Conservation (phyloP, 2,113 vertebrate genomes). For the Hippocampus mohnikei region DNA sequence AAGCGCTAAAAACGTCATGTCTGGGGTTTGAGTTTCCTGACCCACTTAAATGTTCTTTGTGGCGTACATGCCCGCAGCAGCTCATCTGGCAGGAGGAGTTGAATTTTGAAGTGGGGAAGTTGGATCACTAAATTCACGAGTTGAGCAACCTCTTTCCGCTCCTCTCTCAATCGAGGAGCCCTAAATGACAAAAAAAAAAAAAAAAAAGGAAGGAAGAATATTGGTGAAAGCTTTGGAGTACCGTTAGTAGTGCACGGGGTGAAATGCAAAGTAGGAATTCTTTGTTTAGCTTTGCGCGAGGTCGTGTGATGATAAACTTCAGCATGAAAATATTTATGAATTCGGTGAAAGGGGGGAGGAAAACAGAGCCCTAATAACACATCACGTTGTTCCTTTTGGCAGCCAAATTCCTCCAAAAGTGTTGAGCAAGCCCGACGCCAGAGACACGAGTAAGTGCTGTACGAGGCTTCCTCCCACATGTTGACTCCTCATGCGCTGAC, state of each 20-base stretch:
- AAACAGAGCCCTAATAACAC: constrained; percentile 44
- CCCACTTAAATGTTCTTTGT: constrained; percentile 54
- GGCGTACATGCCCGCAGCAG: constrained; percentile 44
- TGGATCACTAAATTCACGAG: constrained; percentile 37
- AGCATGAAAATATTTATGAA: constrained; percentile 66
- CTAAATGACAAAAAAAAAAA: constrained; percentile 10
- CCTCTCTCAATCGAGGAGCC: constrained; percentile 48
- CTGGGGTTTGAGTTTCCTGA: constrained; percentile 64
- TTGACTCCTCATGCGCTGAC: not conserved
- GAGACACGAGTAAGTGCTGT: constrained; percentile 39
- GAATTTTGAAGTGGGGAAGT: constrained; percentile 15
- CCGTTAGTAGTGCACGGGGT: too few relatives aligned
- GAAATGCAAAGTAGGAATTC: constrained; percentile 6
- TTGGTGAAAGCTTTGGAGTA: constrained; percentile 8
- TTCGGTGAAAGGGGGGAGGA: constrained; percentile 35
- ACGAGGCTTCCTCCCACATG: constrained; percentile 28
- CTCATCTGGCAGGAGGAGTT: constrained; percentile 35
- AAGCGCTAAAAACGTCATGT: constrained; percentile 35
- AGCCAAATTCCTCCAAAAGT: constrained; percentile 35
- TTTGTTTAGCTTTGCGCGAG: constrained; percentile 31
- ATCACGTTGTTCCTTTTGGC: constrained; percentile 41
- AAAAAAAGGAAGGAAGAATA: not conserved
- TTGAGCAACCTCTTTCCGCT: constrained; percentile 55
- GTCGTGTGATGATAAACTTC: constrained; percentile 68
- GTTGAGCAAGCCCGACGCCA: constrained; percentile 38